Evolutionary conservation across 2,797 vertebrate species (phyloP).

Genomic region (Gymnodraco acuticeps): DNA sequence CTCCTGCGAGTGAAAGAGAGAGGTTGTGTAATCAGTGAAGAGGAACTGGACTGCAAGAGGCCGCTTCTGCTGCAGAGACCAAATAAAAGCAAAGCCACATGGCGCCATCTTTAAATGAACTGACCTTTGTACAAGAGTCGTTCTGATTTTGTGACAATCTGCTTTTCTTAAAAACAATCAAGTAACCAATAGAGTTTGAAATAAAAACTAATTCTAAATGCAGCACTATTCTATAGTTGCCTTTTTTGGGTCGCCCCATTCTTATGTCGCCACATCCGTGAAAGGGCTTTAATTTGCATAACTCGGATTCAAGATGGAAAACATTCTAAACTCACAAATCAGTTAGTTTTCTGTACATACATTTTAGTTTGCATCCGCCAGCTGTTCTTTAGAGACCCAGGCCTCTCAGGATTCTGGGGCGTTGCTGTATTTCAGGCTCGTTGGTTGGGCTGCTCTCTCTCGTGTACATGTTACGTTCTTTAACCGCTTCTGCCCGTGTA

Average conservation of each 20-base stretch:
- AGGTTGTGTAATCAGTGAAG: slow-evolving; percentile 41
- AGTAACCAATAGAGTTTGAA: slow-evolving; percentile 37
- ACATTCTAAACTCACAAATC: slow-evolving; percentile 33
- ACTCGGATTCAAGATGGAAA: slow-evolving; percentile 38
- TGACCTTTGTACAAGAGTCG: slow-evolving; percentile 65
- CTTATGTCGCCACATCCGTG: slow-evolving; percentile 58
- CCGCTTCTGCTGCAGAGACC: slow-evolving; percentile 84
- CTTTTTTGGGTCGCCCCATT: slow-evolving; percentile 65
- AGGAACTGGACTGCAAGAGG: slow-evolving; percentile 62
- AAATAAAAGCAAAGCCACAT: slow-evolving; percentile 55
- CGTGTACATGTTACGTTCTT: slow-evolving; percentile 67
- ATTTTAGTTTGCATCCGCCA: slow-evolving; percentile 43
- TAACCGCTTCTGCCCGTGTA: slow-evolving; percentile 36
- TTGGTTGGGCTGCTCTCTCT: slow-evolving; percentile 63
- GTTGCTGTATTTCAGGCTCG: slow-evolving; percentile 68
- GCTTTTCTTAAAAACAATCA: slow-evolving; percentile 72
- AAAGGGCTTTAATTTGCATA: slow-evolving; percentile 85
- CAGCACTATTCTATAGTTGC: slow-evolving; percentile 81
- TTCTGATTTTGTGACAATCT: slow-evolving; percentile 85
- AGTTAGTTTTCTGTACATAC: slow-evolving; percentile 73
- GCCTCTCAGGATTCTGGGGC: slow-evolving; percentile 52
- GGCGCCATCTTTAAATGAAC: slow-evolving; percentile 60
- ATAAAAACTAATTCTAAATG: slow-evolving; percentile 41
- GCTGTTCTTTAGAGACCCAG: slow-evolving; percentile 59
- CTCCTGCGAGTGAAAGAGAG: slow-evolving; percentile 51